Evolutionary conservation across 2,113 vertebrate genomes (phyloP).

Genomic region (Pogona vitticeps): DNA sequence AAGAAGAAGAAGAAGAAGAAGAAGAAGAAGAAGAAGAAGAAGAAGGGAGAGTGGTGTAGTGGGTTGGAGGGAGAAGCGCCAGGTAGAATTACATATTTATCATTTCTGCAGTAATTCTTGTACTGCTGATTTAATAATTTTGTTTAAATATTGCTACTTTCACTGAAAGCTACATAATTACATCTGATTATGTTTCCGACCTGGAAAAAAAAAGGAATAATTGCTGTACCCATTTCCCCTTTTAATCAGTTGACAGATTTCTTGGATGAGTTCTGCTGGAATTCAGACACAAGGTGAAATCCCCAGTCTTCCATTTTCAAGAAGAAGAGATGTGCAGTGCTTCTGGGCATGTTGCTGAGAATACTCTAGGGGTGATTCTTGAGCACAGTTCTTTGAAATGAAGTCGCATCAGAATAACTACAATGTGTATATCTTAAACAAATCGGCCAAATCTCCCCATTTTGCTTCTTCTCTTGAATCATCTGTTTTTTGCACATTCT

Average conservation of each 20-base stretch:
- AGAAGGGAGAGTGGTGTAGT: not conserved
- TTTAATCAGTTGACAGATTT: constrained; percentile 45
- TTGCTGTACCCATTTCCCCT: constrained; percentile 32
- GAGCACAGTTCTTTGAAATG: not conserved
- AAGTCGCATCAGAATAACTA: not conserved
- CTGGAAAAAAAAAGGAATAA: constrained; percentile 18
- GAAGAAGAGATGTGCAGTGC: constrained; percentile 44
- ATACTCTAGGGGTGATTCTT: constrained; percentile 35
- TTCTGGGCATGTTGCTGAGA: constrained; percentile 35
- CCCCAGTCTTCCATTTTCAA: not conserved
- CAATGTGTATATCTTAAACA: not conserved
- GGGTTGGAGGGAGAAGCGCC: not conserved
- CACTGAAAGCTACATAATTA: constrained; percentile 46
- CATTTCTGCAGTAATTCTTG: constrained; percentile 35
- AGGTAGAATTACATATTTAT: constrained; percentile 8
- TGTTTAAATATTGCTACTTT: constrained; percentile 52
- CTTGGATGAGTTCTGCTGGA: constrained; percentile 50
- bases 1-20: too few species aligned
- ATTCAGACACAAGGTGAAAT: constrained; percentile 31
- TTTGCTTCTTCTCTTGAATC: not conserved
- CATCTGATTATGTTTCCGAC: constrained; percentile 36
- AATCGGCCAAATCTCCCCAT: not conserved
- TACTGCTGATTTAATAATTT: constrained; percentile 36
- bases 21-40: too few species aligned
- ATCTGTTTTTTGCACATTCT: not conserved